Conservation (phyloP, 2,797 vertebrate genomes). For the Scolopax bukidnonensis region DNA sequence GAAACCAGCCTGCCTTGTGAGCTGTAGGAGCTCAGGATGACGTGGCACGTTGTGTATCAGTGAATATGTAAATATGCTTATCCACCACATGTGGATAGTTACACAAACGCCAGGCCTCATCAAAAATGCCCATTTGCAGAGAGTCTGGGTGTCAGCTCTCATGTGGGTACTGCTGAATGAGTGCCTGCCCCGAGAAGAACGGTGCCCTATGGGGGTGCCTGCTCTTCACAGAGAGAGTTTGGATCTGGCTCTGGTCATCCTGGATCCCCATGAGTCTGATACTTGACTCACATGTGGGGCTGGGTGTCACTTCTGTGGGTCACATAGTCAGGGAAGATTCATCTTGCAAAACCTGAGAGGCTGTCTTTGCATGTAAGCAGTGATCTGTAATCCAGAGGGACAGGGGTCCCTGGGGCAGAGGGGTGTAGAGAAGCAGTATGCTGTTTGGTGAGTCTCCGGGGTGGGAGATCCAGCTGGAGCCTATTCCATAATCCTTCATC, state of each 20-base stretch:
- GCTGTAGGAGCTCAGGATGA: neutral
- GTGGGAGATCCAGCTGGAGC: neutral
- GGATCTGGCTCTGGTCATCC: neutral
- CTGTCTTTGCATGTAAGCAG: neutral
- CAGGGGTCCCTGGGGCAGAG: rapidly evolving
- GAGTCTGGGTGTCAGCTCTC: neutral
- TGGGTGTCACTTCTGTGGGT: neutral
- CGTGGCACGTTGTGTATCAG: rapidly evolving
- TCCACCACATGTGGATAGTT: neutral
- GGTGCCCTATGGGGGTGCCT: neutral
- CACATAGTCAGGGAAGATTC: neutral
- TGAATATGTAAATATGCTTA: neutral
- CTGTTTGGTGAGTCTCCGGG: neutral
- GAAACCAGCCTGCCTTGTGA: neutral
- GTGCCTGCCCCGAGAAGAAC: neutral
- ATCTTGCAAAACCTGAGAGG: neutral
- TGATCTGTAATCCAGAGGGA: neutral
- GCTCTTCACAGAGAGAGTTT: neutral
- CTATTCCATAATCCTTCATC: neutral
- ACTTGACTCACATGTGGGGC: rapidly evolving
- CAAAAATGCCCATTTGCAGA: neutral
- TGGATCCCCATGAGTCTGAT: neutral
- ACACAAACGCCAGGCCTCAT: neutral
- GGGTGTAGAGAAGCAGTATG: neutral
- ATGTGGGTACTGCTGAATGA: neutral